Evolutionary conservation across 2,888 invertebrate genomes (phyloP).

Genomic region (Urechis unicinctus): DNA sequence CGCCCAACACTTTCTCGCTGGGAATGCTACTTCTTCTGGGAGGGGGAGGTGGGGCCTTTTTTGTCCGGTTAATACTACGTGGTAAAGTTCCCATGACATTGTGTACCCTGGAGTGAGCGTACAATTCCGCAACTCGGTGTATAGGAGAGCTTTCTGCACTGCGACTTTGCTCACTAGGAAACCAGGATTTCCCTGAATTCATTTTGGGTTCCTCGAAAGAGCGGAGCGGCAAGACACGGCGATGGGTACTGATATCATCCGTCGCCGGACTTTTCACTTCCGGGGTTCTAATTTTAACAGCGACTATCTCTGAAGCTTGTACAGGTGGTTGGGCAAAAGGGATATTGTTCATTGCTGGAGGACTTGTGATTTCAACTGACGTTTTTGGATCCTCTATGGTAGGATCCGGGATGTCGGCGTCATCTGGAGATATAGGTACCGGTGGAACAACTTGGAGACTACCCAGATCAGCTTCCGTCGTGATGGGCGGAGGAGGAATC

Average conservation of each 20-base stretch:
- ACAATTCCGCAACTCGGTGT: constrained; percentile 8
- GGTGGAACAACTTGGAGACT: constrained; percentile 33
- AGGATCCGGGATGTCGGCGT: constrained; percentile 24
- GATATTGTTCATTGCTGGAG: no score
- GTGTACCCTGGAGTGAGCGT: constrained; percentile 4
- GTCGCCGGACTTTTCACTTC: no score
- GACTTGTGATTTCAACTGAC: no score
- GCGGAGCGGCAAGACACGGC: no score
- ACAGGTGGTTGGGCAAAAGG: no score
- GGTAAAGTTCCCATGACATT: constrained; percentile 6
- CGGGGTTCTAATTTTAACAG: no score
- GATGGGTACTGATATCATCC: no score
- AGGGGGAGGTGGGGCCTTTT: constrained; percentile 6
- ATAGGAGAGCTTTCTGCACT: constrained; percentile 14
- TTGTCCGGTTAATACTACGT: constrained; percentile 5
- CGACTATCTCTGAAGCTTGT: no score
- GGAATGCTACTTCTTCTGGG: constrained; percentile 15
- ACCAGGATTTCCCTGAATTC: no score
- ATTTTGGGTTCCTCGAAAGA: no score
- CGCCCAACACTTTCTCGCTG: background rate
- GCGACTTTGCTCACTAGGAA: constrained; percentile 1
- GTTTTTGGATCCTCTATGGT: background rate
- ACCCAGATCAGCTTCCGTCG: constrained; percentile 19
- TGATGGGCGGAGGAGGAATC: constrained; percentile 36
- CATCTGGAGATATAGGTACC: constrained; percentile 18